A percentile compares a stretch with the other conserved stretches of the same genome.
phyloP scores from a whole-genome alignment of 2,888 invertebrate genomes.

The Acanthacorydalis orientalis region DNA sequence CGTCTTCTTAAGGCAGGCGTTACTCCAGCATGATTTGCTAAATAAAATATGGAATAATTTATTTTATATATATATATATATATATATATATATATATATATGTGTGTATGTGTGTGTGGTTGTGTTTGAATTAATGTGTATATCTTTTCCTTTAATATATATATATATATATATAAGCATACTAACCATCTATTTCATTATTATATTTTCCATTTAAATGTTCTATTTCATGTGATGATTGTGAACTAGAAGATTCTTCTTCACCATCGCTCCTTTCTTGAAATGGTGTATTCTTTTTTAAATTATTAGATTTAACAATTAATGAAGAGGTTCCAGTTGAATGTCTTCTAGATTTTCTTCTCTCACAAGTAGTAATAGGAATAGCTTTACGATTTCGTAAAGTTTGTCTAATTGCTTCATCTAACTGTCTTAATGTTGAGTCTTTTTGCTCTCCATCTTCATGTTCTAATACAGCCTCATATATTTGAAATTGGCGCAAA shows the following conservation, averaged over 20 bases:
- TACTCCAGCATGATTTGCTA: conserved; percentile 49
- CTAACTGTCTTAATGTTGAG: conserved; percentile 45
- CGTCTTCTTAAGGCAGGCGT: conserved; percentile 65
- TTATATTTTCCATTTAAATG: conserved; percentile 38
- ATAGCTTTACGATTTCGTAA: conserved; percentile 49
- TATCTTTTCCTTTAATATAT: background rate
- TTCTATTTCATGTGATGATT: conserved; percentile 32
- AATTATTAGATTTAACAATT: conserved; percentile 16
- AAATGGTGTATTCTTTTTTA: conserved; percentile 17
- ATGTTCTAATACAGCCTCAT: conserved; percentile 80
- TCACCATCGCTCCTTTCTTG: conserved; percentile 24
- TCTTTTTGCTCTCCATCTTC: conserved; percentile 67
- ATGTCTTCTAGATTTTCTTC: conserved; percentile 64
- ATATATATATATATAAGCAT: background rate
- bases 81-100: background rate
- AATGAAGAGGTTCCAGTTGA: conserved; percentile 48
- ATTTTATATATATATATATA: too few relatives aligned
- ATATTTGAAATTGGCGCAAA: conserved; percentile 83
- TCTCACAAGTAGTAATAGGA: conserved; percentile 40
- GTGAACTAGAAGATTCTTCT: conserved; percentile 41
- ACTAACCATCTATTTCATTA: conserved; percentile 33
- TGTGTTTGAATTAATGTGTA: background rate
- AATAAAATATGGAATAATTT: too few relatives aligned
- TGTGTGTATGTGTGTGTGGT: background rate
- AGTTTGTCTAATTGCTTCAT: conserved; percentile 54